Percentiles rank a stretch among this genome's conserved stretches.
Conservation (phyloP, 2,797 vertebrate species). For the Micropoecilia bifurca region DNA sequence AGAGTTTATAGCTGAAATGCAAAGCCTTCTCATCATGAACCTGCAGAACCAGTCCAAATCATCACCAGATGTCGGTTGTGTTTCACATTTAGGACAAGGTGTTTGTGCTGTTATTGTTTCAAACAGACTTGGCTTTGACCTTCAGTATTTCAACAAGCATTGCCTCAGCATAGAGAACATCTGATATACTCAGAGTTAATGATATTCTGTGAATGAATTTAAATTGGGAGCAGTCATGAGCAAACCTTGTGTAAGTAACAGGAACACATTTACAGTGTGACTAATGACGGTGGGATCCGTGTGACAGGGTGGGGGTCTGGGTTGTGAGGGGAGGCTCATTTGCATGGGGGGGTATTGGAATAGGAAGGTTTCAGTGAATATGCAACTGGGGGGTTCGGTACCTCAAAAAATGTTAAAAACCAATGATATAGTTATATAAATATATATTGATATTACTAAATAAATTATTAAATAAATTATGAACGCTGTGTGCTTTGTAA, state of each 20-base stretch:
- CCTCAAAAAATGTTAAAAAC: too few species aligned
- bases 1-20: background rate
- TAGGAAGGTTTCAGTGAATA: too few species aligned
- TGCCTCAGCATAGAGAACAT: background rate
- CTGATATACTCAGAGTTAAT: slow-evolving; percentile 1
- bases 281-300: background rate
- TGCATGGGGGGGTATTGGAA: too few species aligned
- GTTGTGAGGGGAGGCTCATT: background rate
- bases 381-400: too few species aligned
- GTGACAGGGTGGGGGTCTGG: background rate
- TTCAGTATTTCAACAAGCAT: background rate
- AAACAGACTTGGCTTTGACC: background rate
- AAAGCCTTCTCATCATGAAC: background rate
- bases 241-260: slow-evolving; percentile 2
- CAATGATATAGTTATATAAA: too few species aligned
- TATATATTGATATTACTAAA: too few species aligned
- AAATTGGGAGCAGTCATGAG: background rate
- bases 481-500: too few species aligned
- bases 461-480: too few species aligned
- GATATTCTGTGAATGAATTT: background rate
- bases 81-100: background rate
- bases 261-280: background rate
- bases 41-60: background rate
- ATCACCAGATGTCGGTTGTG: background rate
- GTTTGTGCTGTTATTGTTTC: background rate